Evolutionary conservation across 1,140 invertebrate genomes (phyloP).

Genomic region (Gonatopus flavifemur): DNA sequence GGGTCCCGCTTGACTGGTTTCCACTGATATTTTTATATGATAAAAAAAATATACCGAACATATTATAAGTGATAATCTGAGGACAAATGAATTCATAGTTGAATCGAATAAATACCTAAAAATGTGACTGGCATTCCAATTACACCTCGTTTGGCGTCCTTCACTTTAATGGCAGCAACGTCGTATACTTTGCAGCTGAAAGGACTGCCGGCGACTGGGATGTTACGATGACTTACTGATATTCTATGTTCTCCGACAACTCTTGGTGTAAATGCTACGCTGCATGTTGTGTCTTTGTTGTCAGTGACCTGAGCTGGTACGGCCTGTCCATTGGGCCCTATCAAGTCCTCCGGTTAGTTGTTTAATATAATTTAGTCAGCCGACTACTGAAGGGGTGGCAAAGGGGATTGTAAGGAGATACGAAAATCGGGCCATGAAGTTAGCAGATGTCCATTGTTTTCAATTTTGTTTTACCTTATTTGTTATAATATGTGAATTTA

Average conservation of each 20-base stretch:
- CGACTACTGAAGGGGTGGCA: constrained; percentile 38
- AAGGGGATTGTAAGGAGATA: constrained; percentile 23
- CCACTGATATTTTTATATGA: constrained; percentile 66
- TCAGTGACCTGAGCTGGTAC: constrained; percentile 82
- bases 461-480: constrained; percentile 6
- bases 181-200: constrained; percentile 95
- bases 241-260: constrained; percentile 90
- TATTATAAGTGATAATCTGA: neutral
- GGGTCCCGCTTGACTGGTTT: constrained; percentile 93
- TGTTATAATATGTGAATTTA: constrained; percentile 13
- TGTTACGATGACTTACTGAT: constrained; percentile 76
- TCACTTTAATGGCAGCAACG: constrained; percentile 91
- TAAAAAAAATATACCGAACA: constrained; percentile 8
- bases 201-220: constrained; percentile 82
- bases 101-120: constrained; percentile 66
- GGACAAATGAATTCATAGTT: neutral
- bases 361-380: constrained; percentile 49
- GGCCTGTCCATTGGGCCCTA: constrained; percentile 84
- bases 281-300: constrained; percentile 77
- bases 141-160: constrained; percentile 85
- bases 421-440: constrained; percentile 12
- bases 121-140: constrained; percentile 94
- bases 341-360: constrained; percentile 58
- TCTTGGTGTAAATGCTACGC: constrained; percentile 83
- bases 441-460: constrained; percentile 9